Evolutionary conservation across 2,797 vertebrate genomes (phyloP).

Genomic region (Tiaroga cobitis): DNA sequence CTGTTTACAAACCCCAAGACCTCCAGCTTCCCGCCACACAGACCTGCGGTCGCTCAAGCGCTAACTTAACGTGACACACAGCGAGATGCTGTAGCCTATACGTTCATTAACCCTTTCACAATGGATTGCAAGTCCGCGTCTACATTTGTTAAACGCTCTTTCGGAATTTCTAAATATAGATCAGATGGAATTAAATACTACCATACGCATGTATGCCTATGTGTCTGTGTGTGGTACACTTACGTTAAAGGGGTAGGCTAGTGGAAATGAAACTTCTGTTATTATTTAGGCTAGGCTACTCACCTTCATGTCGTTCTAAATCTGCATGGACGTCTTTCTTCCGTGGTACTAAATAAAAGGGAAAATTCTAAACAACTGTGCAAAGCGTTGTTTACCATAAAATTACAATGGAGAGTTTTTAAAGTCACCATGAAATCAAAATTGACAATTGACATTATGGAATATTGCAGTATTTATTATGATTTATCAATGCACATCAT

Average conservation of each 20-base stretch:
- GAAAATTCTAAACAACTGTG: not conserved
- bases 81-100: slow-evolving; percentile 26
- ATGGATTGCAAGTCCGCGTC: not conserved
- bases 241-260: not conserved
- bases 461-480: not conserved
- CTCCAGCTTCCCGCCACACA: slow-evolving; percentile 57
- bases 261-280: not conserved
- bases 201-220: too few species aligned
- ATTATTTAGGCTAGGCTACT: not conserved
- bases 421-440: not conserved
- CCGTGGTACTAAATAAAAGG: not conserved
- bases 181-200: not conserved
- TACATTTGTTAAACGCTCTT: not conserved
- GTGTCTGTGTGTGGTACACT: not conserved
- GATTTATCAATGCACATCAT: not conserved
- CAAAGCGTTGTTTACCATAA: not conserved
- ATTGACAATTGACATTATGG: not conserved
- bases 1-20: slow-evolving; percentile 77
- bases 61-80: slow-evolving; percentile 33
- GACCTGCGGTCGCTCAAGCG: slow-evolving; percentile 49
- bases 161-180: not conserved
- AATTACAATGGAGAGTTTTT: not conserved
- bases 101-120: slow-evolving; percentile 40
- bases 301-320: not conserved
- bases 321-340: not conserved